Evolutionary conservation across 92 coral and sea anemone species (phyloP).

Genomic region (Meandrina meandrites): DNA sequence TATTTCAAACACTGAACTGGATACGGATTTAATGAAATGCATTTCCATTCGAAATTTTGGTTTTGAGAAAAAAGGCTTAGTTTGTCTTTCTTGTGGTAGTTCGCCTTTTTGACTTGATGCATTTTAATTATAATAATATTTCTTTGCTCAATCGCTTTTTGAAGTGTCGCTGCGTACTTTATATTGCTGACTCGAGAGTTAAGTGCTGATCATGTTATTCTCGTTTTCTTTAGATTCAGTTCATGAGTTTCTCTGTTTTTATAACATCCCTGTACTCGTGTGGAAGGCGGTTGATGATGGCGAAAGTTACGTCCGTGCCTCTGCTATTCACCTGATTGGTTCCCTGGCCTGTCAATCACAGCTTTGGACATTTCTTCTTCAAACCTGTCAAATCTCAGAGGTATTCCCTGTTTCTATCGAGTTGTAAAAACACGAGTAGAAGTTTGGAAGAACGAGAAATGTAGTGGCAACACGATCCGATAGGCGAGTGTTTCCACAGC

Average conservation of each 20-base stretch:
- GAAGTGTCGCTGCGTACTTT: no score
- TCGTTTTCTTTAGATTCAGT: slow-evolving; percentile 34
- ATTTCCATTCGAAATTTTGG: neutral
- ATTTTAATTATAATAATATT: no score
- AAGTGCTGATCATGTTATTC: neutral
- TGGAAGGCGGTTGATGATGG: slow-evolving; percentile 81
- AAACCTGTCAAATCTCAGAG: slow-evolving; percentile 50
- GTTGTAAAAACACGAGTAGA: no score
- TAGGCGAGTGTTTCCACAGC: no score
- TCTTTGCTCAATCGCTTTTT: no score
- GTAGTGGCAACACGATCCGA: no score
- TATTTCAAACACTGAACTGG: neutral
- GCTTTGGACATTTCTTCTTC: slow-evolving; percentile 62
- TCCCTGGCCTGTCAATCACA: slow-evolving; percentile 52
- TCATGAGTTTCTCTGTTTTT: slow-evolving; percentile 40
- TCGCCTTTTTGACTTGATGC: no score
- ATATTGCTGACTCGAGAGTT: neutral
- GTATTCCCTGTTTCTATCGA: no score
- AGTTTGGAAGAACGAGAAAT: no score
- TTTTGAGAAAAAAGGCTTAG: neutral
- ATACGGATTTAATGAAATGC: neutral
- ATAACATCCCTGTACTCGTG: slow-evolving; percentile 53
- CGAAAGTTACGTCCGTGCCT: slow-evolving; percentile 90
- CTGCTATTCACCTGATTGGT: slow-evolving; percentile 71
- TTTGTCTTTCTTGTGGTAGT: no score